Evolutionary conservation across 2,113 vertebrate species (phyloP).

Genomic region (Arothron firmamentum): DNA sequence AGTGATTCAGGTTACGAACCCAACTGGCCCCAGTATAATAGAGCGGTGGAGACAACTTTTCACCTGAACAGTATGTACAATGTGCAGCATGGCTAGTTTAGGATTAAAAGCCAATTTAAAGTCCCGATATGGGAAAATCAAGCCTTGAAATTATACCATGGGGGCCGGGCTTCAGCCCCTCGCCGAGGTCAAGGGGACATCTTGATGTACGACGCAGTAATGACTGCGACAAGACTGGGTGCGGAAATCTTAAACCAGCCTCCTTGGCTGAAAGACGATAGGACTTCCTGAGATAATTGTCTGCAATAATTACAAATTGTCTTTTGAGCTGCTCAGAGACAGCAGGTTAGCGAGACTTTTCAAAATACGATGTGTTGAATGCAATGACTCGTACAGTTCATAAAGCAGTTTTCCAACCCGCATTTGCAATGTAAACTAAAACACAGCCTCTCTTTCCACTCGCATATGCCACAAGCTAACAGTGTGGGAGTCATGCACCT

Average conservation of each 20-base stretch:
- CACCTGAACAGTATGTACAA: constrained; percentile 77
- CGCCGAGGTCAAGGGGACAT: constrained; percentile 73
- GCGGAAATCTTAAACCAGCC: constrained; percentile 60
- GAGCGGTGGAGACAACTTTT: constrained; percentile 81
- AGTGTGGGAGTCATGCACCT: constrained; percentile 31
- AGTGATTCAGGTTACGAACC: constrained; percentile 88
- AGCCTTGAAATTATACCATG: constrained; percentile 74
- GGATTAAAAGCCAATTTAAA: constrained; percentile 85
- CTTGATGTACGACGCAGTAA: constrained; percentile 66
- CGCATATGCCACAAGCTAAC: constrained; percentile 8
- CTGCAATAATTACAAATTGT: constrained; percentile 69
- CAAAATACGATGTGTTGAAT: neutral
- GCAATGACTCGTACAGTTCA: no score
- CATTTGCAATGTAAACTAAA: neutral
- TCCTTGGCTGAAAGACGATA: constrained; percentile 49
- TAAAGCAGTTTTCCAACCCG: neutral
- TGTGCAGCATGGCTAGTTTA: constrained; percentile 81
- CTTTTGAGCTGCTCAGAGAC: constrained; percentile 36
- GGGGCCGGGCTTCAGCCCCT: constrained; percentile 48
- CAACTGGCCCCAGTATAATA: constrained; percentile 74
- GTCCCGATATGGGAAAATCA: constrained; percentile 75
- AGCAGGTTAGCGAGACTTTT: constrained; percentile 7
- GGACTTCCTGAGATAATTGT: constrained; percentile 63
- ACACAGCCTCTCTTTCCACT: neutral
- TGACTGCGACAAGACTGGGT: constrained; percentile 55